These are phyloP conservation scores for Drosophila simulans DNA, from an alignment of 1,140 invertebrate genomes.

Conservation along the genomic window DNA sequence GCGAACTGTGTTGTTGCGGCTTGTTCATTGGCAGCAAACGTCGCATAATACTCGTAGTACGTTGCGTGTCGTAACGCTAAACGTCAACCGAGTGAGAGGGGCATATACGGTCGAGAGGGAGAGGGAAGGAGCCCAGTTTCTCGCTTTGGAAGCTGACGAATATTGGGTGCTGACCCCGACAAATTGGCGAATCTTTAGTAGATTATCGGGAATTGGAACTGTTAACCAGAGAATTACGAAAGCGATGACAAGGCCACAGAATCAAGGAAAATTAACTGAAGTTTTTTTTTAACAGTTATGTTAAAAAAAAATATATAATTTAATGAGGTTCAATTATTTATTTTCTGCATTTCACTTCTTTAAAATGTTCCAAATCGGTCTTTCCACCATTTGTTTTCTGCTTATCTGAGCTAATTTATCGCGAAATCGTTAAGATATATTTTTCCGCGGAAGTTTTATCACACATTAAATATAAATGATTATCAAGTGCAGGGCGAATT, in stretches of 20 bases:
- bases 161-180: conserved; percentile 30
- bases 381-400: not conserved
- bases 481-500: conserved; percentile 67
- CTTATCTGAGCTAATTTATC: conserved; percentile 24
- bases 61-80: conserved; percentile 68
- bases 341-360: not conserved
- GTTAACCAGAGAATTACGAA: not conserved
- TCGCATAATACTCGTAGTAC: conserved; percentile 58
- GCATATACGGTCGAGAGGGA: not conserved
- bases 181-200: conserved; percentile 12
- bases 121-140: conserved; percentile 5
- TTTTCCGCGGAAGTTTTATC: conserved; percentile 56
- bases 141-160: conserved; percentile 15
- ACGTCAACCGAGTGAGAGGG: conserved; percentile 3
- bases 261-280: not conserved
- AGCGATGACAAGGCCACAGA: not conserved
- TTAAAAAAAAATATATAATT: too few species aligned
- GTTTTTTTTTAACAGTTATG: not conserved
- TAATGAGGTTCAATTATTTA: not conserved
- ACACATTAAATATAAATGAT: conserved; percentile 74
- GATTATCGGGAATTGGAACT: conserved; percentile 5
- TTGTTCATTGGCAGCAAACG: conserved; percentile 35
- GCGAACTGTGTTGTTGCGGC: conserved; percentile 28
- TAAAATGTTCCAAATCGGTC: not conserved
- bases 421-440: conserved; percentile 13